Base-by-base conservation (phyloP, 2,888 invertebrate species). In the Formica aserva region DNA sequence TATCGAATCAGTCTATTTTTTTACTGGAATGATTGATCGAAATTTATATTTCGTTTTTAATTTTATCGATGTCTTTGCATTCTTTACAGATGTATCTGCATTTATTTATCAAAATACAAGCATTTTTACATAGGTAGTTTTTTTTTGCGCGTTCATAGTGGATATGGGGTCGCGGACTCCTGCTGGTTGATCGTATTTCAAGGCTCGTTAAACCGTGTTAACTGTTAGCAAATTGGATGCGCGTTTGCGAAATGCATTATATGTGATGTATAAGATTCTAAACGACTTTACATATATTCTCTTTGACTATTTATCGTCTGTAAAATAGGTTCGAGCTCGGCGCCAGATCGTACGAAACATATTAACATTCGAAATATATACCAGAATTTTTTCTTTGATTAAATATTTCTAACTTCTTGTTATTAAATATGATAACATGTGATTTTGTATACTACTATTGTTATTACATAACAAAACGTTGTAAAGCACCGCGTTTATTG, bases 171-270 rank as follows among this genome's bases (percentile, higher is more conserved):
- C 52, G 65, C 26, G 26, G 26, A 52, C 9, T 66, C 38, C 29
- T 29, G 55, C 52, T 38, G 29, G 38, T 55, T 38, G 67, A 38
- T 77, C 67, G 29, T 77, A 77, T 77, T 77, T 77, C 67, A 77
- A 55, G 67, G 69, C 69, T 67, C 77, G 77, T 77, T 77, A 77
- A 77, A 77, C 29, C 77, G 38, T 11, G 77, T 77, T 77, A 67
- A 77, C 66, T 52, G 52, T 66, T 76, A 35, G 52, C 38, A 26
- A 38, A 29, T 29, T 67, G 67, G 13, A 52, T 52, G 76, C 52
- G 35, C 22, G 60, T 38, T 38, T 38, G 67, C 76, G 35, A 38
- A 38, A 57, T 67, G 77, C 77, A 3, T 41, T 77, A 48, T 48
- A 18, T 55, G 57, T 55, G 29, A n/a, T 67, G 38, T 77, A 67